These are phyloP conservation scores for Drosophila percnosoma DNA, from an alignment of 2,888 invertebrate species.

Conservation along the genomic window DNA sequence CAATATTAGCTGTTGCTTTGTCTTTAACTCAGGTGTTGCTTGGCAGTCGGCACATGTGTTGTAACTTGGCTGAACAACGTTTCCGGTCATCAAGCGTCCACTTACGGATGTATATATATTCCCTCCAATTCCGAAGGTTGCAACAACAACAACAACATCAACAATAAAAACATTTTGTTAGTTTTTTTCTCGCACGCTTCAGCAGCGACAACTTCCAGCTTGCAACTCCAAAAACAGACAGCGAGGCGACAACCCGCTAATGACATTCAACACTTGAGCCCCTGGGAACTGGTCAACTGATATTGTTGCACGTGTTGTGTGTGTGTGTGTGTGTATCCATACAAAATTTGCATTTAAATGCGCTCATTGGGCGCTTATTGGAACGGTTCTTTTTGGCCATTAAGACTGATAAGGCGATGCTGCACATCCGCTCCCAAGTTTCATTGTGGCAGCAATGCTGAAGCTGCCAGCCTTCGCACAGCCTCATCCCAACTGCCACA, in stretches of 20 bases:
- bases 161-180: conserved; percentile 46
- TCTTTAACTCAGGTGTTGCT: conserved; percentile 54
- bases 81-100: conserved; percentile 79
- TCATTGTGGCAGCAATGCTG: conserved; percentile 20
- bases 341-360: conserved; percentile 70
- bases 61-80: conserved; percentile 63
- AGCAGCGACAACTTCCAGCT: conserved; percentile 37
- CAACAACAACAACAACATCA: conserved; percentile 35
- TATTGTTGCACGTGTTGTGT: conserved; percentile 9
- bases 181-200: conserved; percentile 61
- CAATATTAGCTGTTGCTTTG: conserved; percentile 2
- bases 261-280: conserved; percentile 65
- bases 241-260: conserved; percentile 71
- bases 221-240: conserved; percentile 44
- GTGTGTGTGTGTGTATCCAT: conserved; percentile 6
- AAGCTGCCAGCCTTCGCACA: not conserved
- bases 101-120: conserved; percentile 60
- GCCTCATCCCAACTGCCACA: not conserved
- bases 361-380: conserved; percentile 45
- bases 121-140: conserved; percentile 39
- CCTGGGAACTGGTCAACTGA: conserved; percentile 27
- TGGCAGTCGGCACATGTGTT: conserved; percentile 55
- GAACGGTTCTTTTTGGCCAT: conserved; percentile 49
- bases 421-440: conserved; percentile 42
- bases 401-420: conserved; percentile 36